Percentiles rank a stretch among this genome's conserved stretches.
Conservation (phyloP, 2,797 vertebrate species). For the Channa striata region DNA sequence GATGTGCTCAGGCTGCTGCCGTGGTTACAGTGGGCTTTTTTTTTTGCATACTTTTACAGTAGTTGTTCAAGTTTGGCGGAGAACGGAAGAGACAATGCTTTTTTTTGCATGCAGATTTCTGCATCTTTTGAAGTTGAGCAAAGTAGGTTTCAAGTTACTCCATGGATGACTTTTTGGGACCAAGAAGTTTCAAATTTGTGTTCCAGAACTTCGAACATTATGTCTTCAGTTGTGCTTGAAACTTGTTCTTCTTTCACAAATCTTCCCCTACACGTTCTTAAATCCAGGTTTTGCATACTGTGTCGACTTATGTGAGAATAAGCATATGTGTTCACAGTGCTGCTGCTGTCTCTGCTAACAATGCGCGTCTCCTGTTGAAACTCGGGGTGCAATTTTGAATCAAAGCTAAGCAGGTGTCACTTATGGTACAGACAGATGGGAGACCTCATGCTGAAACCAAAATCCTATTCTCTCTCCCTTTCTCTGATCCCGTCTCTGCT, state of each 20-base stretch:
- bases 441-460: conserved; percentile 52
- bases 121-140: background rate
- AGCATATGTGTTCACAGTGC: conserved; percentile 29
- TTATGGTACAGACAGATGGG: conserved; percentile 46
- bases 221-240: background rate
- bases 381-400: conserved; percentile 53
- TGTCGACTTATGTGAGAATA: conserved; percentile 17
- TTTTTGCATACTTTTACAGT: no score
- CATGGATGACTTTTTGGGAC: background rate
- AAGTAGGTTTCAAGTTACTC: background rate
- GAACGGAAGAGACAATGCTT: no score
- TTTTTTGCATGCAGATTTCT: no score
- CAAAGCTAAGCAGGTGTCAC: conserved; percentile 62
- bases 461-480: conserved; percentile 27
- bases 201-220: conserved; percentile 4
- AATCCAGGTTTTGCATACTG: background rate
- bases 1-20: no score
- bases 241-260: background rate
- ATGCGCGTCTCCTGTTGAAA: conserved; percentile 21
- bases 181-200: background rate
- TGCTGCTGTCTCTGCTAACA: background rate
- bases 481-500: conserved; percentile 36
- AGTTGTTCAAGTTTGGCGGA: no score
- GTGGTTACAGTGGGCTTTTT: no score
- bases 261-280: background rate